phyloP scores from a whole-genome alignment of 2,888 invertebrate genomes.

The Microplitis manilae region DNA sequence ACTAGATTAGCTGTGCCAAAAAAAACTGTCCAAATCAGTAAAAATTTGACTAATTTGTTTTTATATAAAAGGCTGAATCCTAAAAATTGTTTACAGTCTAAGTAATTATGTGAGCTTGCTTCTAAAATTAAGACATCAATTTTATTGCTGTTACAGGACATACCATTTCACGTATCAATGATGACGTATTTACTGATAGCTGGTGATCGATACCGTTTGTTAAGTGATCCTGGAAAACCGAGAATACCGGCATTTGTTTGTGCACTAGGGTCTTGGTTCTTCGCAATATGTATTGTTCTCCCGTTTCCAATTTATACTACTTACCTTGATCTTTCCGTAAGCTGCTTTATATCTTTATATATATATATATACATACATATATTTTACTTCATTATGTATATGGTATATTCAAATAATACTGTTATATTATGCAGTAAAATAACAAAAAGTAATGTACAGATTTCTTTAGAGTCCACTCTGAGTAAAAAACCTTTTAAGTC shows the following conservation, averaged over 20 bases:
- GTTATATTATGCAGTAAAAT: too few species aligned
- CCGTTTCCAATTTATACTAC: constrained; percentile 83
- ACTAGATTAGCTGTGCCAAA: too few species aligned
- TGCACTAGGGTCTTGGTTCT: constrained; percentile 81
- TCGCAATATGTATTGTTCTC: constrained; percentile 80
- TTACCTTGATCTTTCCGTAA: constrained; percentile 80
- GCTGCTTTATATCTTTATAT: constrained; percentile 56
- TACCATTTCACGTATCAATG: constrained; percentile 81
- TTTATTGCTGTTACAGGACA: constrained; percentile 74
- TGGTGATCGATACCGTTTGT: constrained; percentile 79
- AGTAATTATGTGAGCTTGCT: too few species aligned
- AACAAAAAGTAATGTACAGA: too few species aligned
- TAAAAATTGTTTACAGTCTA: too few species aligned
- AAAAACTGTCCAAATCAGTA: too few species aligned
- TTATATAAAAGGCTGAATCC: too few species aligned
- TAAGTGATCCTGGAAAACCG: constrained; percentile 78
- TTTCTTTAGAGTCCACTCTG: too few species aligned
- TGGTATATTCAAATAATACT: neutral
- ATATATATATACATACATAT: neutral
- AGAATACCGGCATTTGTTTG: constrained; percentile 80
- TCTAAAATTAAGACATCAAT: too few species aligned
- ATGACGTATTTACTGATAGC: constrained; percentile 80
- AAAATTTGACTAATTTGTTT: too few species aligned
- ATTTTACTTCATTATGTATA: neutral
- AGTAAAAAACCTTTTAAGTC: too few species aligned